Conservation (phyloP, 2,113 vertebrate species). For the Gallinago jamesoni region DNA sequence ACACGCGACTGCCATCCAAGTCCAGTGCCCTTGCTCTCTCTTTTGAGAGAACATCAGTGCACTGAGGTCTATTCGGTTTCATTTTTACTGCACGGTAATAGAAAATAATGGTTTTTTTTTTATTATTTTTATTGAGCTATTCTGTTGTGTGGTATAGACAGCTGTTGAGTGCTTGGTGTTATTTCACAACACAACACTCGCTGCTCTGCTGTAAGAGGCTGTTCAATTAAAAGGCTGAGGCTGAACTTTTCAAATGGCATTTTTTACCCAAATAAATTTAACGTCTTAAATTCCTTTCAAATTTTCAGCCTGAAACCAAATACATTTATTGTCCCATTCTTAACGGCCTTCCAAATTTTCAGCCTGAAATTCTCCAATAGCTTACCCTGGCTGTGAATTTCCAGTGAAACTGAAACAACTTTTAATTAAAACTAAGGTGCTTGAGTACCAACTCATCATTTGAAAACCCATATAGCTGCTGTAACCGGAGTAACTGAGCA, state of each 20-base stretch:
- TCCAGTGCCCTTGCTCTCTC: background rate
- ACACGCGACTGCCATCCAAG: background rate
- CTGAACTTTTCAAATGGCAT: background rate
- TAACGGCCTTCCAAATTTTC: background rate
- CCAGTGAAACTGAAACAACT: background rate
- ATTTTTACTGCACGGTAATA: background rate
- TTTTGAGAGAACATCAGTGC: background rate
- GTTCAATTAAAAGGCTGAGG: background rate
- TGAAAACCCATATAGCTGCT: background rate
- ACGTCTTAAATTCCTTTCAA: background rate
- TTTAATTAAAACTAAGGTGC: background rate
- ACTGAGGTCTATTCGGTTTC: background rate
- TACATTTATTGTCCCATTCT: background rate
- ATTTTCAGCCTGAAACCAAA: background rate
- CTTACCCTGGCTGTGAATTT: background rate
- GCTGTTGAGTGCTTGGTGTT: background rate
- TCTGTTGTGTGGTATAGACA: background rate
- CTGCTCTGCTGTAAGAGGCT: background rate
- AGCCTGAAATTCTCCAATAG: background rate
- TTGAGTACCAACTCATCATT: background rate
- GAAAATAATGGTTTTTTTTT: background rate
- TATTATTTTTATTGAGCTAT: background rate
- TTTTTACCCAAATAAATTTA: background rate
- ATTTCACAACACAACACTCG: background rate
- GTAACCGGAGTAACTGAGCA: background rate